Percentiles rank a stretch among this genome's conserved stretches.
These are phyloP conservation scores for Nasonia giraulti DNA, from an alignment of 1,140 invertebrate species.

Conservation along the genomic window DNA sequence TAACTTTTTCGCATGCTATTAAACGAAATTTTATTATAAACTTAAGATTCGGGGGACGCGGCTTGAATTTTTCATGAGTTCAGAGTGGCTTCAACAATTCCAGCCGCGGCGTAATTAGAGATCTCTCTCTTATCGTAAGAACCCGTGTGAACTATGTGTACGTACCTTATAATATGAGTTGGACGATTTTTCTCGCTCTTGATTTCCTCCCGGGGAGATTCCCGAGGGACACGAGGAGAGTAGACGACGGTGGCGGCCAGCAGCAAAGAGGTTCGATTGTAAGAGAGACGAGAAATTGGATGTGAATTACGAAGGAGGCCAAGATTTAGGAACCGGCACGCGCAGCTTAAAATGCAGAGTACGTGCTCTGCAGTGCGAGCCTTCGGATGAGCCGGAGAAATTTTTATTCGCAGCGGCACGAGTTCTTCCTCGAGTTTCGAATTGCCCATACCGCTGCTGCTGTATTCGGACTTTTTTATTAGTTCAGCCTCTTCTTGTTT, in stretches of 20 bases:
- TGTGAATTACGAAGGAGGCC: conserved; percentile 42
- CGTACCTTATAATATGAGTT: no score
- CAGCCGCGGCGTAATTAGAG: no score
- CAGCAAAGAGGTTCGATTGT: conserved; percentile 22
- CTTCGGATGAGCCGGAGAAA: conserved; percentile 30
- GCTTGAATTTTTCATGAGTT: neutral
- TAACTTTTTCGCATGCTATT: conserved; percentile 13
- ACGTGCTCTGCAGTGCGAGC: neutral
- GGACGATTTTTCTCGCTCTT: conserved; percentile 23
- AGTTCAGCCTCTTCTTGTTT: no score
- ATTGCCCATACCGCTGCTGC: no score
- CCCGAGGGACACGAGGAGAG: neutral
- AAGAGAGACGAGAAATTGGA: conserved; percentile 35
- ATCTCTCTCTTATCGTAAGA: no score
- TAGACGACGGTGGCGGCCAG: neutral
- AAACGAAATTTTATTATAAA: conserved; percentile 36
- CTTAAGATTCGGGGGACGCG: neutral
- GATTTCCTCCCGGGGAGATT: conserved; percentile 5
- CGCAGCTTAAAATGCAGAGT: conserved; percentile 43
- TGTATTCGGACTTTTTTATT: no score
- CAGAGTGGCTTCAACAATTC: neutral
- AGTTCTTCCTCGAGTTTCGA: neutral
- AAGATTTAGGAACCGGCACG: conserved; percentile 39
- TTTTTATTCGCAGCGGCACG: neutral
- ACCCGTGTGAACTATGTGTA: no score